phyloP scores from a whole-genome alignment of 2,113 vertebrate genomes.

The Osmerus eperlanus region DNA sequence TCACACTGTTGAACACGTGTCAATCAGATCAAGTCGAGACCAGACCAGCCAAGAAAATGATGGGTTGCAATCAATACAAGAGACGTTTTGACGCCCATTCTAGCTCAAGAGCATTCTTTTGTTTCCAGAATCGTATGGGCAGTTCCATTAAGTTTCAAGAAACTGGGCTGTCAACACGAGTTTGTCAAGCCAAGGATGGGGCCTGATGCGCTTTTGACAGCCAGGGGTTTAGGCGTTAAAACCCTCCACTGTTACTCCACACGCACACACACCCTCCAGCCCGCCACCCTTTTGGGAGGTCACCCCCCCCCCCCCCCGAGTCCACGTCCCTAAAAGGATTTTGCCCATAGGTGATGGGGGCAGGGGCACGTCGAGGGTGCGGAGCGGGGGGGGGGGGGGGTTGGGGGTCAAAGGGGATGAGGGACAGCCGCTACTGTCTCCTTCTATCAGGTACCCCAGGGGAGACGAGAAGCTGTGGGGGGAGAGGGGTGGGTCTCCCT shows the following conservation, averaged over 20 bases:
- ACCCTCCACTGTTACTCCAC: slow-evolving; percentile 24
- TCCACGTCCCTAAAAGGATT: slow-evolving; percentile 26
- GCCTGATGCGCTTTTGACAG: slow-evolving; percentile 63
- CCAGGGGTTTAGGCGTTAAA: slow-evolving; percentile 29
- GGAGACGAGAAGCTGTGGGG: slow-evolving; percentile 45
- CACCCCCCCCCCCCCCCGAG: slow-evolving; percentile 11
- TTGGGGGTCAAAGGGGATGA: slow-evolving; percentile 25
- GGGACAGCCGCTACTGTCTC: slow-evolving; percentile 65
- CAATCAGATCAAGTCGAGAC: slow-evolving; percentile 5
- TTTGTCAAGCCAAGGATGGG: slow-evolving; percentile 14
- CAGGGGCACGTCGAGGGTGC: slow-evolving; percentile 13
- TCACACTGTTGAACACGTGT: neutral
- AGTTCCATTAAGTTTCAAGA: slow-evolving; percentile 29
- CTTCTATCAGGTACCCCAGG: slow-evolving; percentile 58
- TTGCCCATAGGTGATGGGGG: slow-evolving; percentile 9
- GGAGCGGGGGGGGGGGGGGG: slow-evolving; percentile 7
- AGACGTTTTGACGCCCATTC: neutral
- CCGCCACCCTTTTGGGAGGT: slow-evolving; percentile 48
- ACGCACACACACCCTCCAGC: slow-evolving; percentile 16
- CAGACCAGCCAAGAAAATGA: neutral
- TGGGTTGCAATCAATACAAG: slow-evolving; percentile 2
- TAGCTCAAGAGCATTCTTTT: neutral
- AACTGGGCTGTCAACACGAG: slow-evolving; percentile 18
- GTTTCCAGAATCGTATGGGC: slow-evolving; percentile 12
- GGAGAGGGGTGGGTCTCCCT: slow-evolving; percentile 15